Conservation (phyloP, 2,113 vertebrate genomes). For the Zootoca vivipara region DNA sequence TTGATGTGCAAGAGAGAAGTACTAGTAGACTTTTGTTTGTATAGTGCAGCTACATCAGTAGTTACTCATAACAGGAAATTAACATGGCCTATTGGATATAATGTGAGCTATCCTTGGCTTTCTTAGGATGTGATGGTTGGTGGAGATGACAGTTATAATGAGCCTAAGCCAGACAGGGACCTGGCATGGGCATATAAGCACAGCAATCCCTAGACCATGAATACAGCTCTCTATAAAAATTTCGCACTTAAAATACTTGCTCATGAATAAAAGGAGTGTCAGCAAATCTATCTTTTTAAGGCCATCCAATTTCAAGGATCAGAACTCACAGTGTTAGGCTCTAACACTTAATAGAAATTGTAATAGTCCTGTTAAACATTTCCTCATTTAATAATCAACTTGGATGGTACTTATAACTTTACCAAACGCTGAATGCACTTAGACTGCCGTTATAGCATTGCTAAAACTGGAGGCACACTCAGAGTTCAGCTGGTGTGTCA, state of each 20-base stretch:
- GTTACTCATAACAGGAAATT: neutral
- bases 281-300: neutral
- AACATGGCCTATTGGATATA: neutral
- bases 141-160: neutral
- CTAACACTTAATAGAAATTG: slow-evolving; percentile 10
- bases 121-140: neutral
- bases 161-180: slow-evolving; percentile 2
- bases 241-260: neutral
- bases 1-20: too few relatives aligned
- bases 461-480: neutral
- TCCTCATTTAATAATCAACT: slow-evolving; percentile 11
- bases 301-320: slow-evolving; percentile 18
- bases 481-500: neutral
- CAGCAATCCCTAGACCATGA: neutral
- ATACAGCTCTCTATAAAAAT: neutral
- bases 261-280: neutral
- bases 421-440: neutral
- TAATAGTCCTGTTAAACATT: slow-evolving; percentile 29
- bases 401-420: slow-evolving; percentile 6
- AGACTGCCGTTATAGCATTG: neutral
- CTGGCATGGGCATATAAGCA: neutral
- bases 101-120: fast-evolving
- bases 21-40: too few relatives aligned
- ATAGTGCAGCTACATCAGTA: neutral
- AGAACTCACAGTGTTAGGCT: neutral